Base-by-base conservation (phyloP, 2,113 vertebrate genomes). In the western clawed frog (Xenopus tropicalis) region DNA sequence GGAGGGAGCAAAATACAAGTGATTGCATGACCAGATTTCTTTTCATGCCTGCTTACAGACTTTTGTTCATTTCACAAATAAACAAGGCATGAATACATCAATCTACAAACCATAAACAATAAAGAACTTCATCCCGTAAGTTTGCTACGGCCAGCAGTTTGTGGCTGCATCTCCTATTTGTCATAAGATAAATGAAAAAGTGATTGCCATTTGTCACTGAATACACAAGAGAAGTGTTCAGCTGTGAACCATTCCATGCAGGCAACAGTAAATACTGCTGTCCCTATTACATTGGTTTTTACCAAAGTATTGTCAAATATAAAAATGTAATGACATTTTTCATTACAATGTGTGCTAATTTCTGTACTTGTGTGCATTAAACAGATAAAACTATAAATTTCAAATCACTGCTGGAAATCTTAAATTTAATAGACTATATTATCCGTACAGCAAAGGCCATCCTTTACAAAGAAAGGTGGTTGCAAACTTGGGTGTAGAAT, bases 81-180 rank as follows among this genome's bases (percentile, higher is more conserved):
- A 93, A 93, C 90, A 92, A 93, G 90, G 91, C 91, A 93, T 92
- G 90, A 93, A 93, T 93, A 92, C 89, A 91, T 93, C 91, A 93
- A 90, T 86, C 87, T 88, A 90, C 84, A 91, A 89, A 90, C 90
- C 91, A 92, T 90, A 92, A 90, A 92, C 91, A 93, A 93, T 93
- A 92, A 92, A 92, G 91, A 93, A 93, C 90, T 92, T 92, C 90
- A 92, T 92, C 91, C 90, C 90, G 89, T 92, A 91, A 92, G 87
- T 93, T 93, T 93, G 91, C 91, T 91, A 93, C 83, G 79, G 88
- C 86, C 91, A 92, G 91, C 91, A 93, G 90, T 93, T 93, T 92
- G 90, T 88, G 83, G 86, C 82, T 90, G 91, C 89, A 92, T 91
- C 90, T 90, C 86, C 90, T 88, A 93, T 93, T 92, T 93, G 91